Evolutionary conservation across 2,113 vertebrate genomes (phyloP).

Genomic region (Galemys pyrenaicus): DNA sequence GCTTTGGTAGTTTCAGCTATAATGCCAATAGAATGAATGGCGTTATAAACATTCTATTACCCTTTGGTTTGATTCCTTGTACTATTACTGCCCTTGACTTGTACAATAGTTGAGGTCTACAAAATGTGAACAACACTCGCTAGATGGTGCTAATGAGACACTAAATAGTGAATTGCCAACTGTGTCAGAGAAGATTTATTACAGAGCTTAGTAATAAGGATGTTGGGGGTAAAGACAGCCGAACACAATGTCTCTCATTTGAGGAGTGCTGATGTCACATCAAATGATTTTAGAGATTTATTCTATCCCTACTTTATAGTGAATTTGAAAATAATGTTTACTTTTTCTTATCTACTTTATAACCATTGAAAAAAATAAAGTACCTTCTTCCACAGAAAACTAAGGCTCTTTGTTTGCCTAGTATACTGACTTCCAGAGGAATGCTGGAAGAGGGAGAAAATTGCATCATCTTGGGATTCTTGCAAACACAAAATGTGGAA

Average conservation of each 20-base stretch:
- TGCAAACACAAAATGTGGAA: background rate
- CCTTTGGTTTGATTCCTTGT: background rate
- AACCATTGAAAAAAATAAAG: slow-evolving; percentile 16
- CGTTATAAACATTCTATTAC: background rate
- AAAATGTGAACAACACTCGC: slow-evolving; percentile 37
- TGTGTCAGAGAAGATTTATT: background rate
- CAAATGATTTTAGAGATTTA: slow-evolving; percentile 40
- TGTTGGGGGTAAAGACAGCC: background rate
- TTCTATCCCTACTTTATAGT: background rate
- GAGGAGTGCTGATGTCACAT: background rate
- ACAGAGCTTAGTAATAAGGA: background rate
- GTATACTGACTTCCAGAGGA: background rate
- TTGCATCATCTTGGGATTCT: background rate
- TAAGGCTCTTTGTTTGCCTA: background rate
- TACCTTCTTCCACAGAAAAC: slow-evolving; percentile 37
- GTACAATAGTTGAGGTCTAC: background rate
- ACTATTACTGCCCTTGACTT: background rate
- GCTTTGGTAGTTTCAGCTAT: background rate
- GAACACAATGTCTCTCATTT: background rate
- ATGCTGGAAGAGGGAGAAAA: background rate
- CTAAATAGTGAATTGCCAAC: background rate
- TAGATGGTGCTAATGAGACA: slow-evolving; percentile 76
- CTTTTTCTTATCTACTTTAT: slow-evolving; percentile 3
- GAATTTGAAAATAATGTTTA: slow-evolving; percentile 19
- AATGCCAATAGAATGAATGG: background rate